phyloP scores from a whole-genome alignment of 1,140 invertebrate genomes.

The Drosophila insularis region DNA sequence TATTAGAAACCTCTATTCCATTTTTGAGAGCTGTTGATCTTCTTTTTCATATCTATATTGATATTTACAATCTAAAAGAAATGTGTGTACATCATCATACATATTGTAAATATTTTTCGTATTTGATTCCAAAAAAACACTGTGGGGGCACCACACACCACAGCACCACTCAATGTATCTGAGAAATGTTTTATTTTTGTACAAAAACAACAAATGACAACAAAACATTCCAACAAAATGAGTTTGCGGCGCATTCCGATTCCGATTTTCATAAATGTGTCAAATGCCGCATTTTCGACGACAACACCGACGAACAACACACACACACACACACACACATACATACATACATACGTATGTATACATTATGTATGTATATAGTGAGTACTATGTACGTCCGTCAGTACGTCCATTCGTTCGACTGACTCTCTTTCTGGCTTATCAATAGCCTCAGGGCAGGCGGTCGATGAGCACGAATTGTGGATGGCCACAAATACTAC shows the following conservation, averaged over 20 bases:
- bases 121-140: conserved; percentile 22
- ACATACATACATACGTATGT: conserved; percentile 10
- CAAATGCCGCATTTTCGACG: conserved; percentile 77
- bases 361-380: conserved; percentile 14
- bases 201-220: conserved; percentile 45
- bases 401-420: conserved; percentile 2
- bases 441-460: conserved; percentile 38
- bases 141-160: conserved; percentile 20
- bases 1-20: neutral
- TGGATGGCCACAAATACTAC: conserved; percentile 18
- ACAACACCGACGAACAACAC: conserved; percentile 28
- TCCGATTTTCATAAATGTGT: conserved; percentile 80
- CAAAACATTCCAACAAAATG: conserved; percentile 80
- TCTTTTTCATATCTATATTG: too few species aligned
- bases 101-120: neutral
- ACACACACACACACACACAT: conserved; percentile 23
- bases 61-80: neutral
- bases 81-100: neutral
- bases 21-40: too few species aligned
- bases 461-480: conserved; percentile 55
- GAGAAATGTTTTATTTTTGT: conserved; percentile 52
- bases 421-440: conserved; percentile 26
- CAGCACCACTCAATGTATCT: conserved; percentile 30
- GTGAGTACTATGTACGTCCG: too few species aligned
- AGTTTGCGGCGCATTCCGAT: conserved; percentile 75